Evolutionary conservation across 2,797 vertebrate genomes (phyloP).

Genomic region (Poeciliopsis paucimaculata): DNA sequence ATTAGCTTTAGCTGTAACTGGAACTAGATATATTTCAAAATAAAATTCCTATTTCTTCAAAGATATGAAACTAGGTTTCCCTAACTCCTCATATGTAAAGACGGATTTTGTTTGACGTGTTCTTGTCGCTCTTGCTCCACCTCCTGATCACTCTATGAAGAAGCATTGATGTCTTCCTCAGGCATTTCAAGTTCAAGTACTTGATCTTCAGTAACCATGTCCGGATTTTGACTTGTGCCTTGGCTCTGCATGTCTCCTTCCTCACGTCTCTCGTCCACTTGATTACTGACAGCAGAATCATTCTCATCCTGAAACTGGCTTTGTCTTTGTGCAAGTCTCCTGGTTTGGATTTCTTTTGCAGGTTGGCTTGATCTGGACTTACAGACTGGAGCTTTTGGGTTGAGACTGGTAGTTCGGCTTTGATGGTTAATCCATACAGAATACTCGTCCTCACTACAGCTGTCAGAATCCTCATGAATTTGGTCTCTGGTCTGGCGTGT

Average conservation of each 20-base stretch:
- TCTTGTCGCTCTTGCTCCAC: background rate
- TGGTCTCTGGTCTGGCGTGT: too few relatives aligned
- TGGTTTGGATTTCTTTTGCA: background rate
- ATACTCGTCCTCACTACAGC: too few relatives aligned
- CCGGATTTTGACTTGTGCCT: background rate
- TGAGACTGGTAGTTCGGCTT: background rate
- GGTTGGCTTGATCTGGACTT: background rate
- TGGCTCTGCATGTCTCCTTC: background rate
- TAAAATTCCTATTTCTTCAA: background rate
- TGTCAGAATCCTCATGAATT: too few relatives aligned
- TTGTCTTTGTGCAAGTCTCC: background rate
- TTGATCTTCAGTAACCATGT: background rate
- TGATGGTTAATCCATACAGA: too few relatives aligned
- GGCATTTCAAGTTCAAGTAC: background rate
- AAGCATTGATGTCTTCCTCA: background rate
- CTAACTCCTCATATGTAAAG: slow-evolving; percentile 1
- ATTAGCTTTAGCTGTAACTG: background rate
- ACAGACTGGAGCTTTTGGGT: background rate
- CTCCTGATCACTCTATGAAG: background rate
- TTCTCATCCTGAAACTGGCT: slow-evolving; percentile 4
- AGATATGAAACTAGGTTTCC: background rate
- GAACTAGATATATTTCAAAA: background rate
- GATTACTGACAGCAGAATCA: background rate
- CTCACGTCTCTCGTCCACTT: background rate
- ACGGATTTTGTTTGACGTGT: background rate